Evolutionary conservation across 2,888 invertebrate species (phyloP), one percentile per base, ranked within the genome.

Genomic region (Cerceris ruficornis): DNA sequence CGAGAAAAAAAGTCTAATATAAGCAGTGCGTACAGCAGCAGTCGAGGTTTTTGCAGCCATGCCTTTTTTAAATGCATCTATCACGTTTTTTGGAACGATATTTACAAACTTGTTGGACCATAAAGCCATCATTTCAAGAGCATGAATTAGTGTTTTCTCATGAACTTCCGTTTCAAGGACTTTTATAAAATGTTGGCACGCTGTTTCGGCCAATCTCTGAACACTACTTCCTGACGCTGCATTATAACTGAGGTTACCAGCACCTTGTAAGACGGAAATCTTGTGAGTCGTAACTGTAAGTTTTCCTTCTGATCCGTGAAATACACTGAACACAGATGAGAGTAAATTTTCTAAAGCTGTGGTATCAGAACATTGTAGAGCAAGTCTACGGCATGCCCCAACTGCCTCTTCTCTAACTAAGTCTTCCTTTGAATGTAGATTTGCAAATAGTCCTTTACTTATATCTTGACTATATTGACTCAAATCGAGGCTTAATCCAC

Each of bases 271-370:
- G 13, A 98, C 96, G 74, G 97, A 96, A 28, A 98, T 95, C 92
- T 98, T 97, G 91, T 98, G 98, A 83, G 97, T 96, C 49, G 96
- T 95, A 66, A 98, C 95, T 11, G 97, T 97, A 65, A 98, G 94
- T 92, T 98, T 98, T 8, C 98, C 98, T 92, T 97, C 96, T 7
- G 97, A 95, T 13, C 98, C 98, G 92, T 97, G 95, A 89, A 98
- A 96, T 52, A 97, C 95, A 6, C 94, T 95, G 93, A 98, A 98
- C 66, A 96, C 93, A 77, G 95, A 95, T 58, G 94, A 93, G 0
- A 98, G 92, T 77, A 98, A 92, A 72, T 94, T 94, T 83, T 95
- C 95, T 43, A 98, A 94, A 0, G 96, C 95, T 15, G 93, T 93
- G 0, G 93, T 91, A 84, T 95, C 95, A 17, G 95, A 95, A 90